A percentile compares a stretch with the other conserved stretches of the same genome.
Conservation (phyloP, 53 echinoderm and acorn worm species). For the Temnopleurus reevesii region DNA sequence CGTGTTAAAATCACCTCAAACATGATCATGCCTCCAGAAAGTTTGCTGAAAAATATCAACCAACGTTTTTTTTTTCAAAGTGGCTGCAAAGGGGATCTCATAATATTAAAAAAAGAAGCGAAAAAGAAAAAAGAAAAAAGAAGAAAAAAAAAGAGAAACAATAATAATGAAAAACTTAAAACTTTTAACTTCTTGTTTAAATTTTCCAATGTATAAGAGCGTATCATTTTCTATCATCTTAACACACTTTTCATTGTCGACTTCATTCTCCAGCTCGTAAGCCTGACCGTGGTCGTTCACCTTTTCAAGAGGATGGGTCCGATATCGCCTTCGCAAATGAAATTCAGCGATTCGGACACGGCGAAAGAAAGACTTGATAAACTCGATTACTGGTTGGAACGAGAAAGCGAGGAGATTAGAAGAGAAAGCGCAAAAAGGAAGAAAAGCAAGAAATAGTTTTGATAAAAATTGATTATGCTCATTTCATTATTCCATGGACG, state of each 20-base stretch:
- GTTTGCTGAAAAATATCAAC: too few species aligned
- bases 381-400: conserved; percentile 55
- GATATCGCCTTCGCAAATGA: conserved; percentile 41
- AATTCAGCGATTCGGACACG: conserved; percentile 44
- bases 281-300: neutral
- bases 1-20: too few species aligned
- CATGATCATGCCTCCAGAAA: too few species aligned
- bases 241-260: neutral
- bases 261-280: neutral
- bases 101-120: too few species aligned
- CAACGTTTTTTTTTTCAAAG: too few species aligned
- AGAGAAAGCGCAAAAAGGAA: conserved; percentile 30
- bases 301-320: conserved; percentile 43
- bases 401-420: conserved; percentile 40
- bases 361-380: conserved; percentile 35
- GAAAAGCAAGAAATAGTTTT: neutral
- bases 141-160: too few species aligned
- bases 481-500: neutral
- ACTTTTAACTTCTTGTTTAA: too few species aligned
- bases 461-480: neutral
- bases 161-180: too few species aligned
- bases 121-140: too few species aligned
- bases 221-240: neutral
- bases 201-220: neutral
- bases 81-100: too few species aligned